A percentile compares a stretch with the other conserved stretches of the same genome.
Evolutionary conservation across 2,113 vertebrate genomes (phyloP).

Genomic region (Dascyllus trimaculatus): DNA sequence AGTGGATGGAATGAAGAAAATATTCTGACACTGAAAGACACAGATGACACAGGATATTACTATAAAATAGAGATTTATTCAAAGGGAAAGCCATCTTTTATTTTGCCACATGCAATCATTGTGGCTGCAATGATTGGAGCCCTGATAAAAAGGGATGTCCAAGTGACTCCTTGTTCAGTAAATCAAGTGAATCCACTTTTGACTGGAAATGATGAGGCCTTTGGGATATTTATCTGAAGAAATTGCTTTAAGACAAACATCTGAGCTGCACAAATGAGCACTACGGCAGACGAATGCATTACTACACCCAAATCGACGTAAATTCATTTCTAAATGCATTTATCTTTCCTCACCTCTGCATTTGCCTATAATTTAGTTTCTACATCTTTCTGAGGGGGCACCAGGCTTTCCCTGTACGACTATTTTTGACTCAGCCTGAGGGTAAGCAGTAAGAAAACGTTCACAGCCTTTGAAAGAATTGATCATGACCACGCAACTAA

Average conservation of each 20-base stretch:
- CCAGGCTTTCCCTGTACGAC: background rate
- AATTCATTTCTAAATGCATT: slow-evolving; percentile 23
- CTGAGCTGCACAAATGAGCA: slow-evolving; percentile 9
- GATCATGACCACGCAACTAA: slow-evolving; percentile 31
- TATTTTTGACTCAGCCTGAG: slow-evolving; percentile 6
- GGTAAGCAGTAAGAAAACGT: slow-evolving; percentile 17
- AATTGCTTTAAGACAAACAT: slow-evolving; percentile 36
- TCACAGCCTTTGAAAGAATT: slow-evolving; percentile 14
- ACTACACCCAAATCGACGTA: slow-evolving; percentile 7
- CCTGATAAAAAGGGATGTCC: slow-evolving; percentile 1
- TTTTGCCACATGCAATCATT: slow-evolving; percentile 12
- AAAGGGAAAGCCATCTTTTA: slow-evolving; percentile 20
- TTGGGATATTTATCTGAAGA: slow-evolving; percentile 30
- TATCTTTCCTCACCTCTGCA: slow-evolving; percentile 12
- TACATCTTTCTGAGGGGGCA: background rate
- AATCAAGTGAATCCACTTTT: slow-evolving; percentile 31
- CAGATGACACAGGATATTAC: slow-evolving; percentile 23
- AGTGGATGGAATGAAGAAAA: background rate
- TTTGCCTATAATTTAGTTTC: slow-evolving; percentile 15
- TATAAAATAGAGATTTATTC: slow-evolving; percentile 34
- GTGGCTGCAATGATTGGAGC: slow-evolving; percentile 31
- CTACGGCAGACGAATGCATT: background rate
- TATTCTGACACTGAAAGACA: slow-evolving; percentile 13
- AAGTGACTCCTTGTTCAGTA: slow-evolving; percentile 35
- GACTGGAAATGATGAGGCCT: slow-evolving; percentile 23